Evolutionary conservation across 2,797 vertebrate species (phyloP).

Genomic region (Sebastes trivittatus): DNA sequence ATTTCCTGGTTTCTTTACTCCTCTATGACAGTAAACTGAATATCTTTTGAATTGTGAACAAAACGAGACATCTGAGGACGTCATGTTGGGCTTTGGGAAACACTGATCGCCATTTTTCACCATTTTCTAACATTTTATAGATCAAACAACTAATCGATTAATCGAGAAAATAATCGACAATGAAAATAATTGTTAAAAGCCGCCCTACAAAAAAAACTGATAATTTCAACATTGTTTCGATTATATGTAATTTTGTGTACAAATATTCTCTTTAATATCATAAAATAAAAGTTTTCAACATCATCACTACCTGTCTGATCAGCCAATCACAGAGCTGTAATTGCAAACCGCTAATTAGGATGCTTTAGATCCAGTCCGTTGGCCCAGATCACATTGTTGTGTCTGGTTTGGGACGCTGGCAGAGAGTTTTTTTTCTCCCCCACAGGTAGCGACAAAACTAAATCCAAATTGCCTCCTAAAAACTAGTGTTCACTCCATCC

Average conservation of each 20-base stretch:
- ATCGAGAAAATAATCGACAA: no score
- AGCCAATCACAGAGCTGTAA: background rate
- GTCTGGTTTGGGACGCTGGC: background rate
- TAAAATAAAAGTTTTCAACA: background rate
- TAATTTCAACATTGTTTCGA: no score
- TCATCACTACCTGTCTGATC: background rate
- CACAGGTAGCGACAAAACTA: background rate
- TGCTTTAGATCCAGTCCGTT: background rate
- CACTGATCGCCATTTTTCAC: no score
- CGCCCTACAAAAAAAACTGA: fast-evolving
- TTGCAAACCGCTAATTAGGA: background rate
- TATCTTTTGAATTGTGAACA: no score
- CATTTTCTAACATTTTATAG: no score
- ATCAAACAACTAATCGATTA: no score
- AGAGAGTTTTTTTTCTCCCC: fast-evolving
- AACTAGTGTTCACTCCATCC: background rate
- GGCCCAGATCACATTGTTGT: background rate
- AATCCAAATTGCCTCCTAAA: conserved; percentile 1
- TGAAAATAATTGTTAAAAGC: no score
- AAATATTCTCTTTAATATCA: background rate
- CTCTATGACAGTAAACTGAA: no score
- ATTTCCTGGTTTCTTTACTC: no score
- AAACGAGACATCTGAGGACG: no score
- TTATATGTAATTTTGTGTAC: no score
- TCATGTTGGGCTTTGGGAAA: no score